Conservation (phyloP, 1,140 invertebrate species). For the Tetramorium alpestre region DNA sequence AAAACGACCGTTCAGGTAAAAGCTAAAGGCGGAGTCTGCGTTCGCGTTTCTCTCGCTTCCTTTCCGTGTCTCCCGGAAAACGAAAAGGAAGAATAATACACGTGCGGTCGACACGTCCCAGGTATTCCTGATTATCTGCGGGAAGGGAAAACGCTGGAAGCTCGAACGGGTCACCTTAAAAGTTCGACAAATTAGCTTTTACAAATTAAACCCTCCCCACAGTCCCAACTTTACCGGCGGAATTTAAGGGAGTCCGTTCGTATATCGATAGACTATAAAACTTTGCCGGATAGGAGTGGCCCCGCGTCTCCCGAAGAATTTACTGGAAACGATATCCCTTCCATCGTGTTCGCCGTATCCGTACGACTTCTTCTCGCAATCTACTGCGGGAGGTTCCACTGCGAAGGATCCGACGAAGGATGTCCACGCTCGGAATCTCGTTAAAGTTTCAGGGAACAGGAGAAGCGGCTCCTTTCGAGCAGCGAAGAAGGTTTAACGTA, state of each 20-base stretch:
- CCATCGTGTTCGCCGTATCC: conserved; percentile 48
- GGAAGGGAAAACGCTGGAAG: conserved; percentile 12
- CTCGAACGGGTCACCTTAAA: conserved; percentile 72
- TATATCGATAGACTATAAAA: conserved; percentile 79
- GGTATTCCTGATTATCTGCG: conserved; percentile 47
- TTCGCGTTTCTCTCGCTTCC: not conserved
- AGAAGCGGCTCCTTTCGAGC: not conserved
- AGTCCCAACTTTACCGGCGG: conserved; percentile 71
- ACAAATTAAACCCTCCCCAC: conserved; percentile 81
- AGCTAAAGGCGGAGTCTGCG: not conserved
- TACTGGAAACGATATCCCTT: conserved; percentile 75
- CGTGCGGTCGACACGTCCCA: conserved; percentile 34
- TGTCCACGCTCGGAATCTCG: conserved; percentile 61
- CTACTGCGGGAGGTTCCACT: conserved; percentile 36
- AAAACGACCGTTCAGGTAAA: not conserved
- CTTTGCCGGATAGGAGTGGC: conserved; percentile 49
- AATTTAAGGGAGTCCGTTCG: conserved; percentile 76
- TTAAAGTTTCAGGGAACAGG: conserved; percentile 67
- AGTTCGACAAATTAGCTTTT: conserved; percentile 84
- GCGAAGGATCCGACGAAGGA: conserved; percentile 44
- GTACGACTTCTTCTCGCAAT: conserved; percentile 59
- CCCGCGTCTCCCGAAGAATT: conserved; percentile 71
- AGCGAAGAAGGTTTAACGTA: conserved; percentile 7
- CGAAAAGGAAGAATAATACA: conserved; percentile 39
- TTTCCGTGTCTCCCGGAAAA: conserved; percentile 1